Base-by-base conservation (phyloP, 2,113 vertebrate species). In the Eublepharis macularius region DNA sequence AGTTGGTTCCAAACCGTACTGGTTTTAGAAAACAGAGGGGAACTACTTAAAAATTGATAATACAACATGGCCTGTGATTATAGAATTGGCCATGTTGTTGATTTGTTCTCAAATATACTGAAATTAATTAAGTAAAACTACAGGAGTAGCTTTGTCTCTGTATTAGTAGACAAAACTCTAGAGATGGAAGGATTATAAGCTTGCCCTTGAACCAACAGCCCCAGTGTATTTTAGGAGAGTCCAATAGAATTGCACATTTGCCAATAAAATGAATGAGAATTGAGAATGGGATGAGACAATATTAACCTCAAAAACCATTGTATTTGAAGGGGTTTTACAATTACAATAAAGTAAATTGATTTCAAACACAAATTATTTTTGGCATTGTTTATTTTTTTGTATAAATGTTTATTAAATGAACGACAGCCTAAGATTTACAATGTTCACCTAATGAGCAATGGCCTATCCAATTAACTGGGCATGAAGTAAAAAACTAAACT, bases 341-440 rank as follows among this genome's bases (percentile, higher is more conserved):
- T 84, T 84, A 84, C 49, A 70, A 76, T 66, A 70, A 43, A 78
- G 36, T 54, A 85, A 85, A 85, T 85, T 85, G 75, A 85, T 78
- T 78, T 85, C 83, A 78, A 85, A 78, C 65, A 57, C 49, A 85
- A 85, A 78, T 78, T 6, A 51, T 78, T 85, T 69, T 43, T n/a
- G 47, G 65, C 36, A 70, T 78, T 84, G 76, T 57, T 84, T 84
- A 77, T 41, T 78, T 69, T n/a, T 70, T 85, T 54, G 19, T 78
- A 60, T 85, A 78, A 72, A 78, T 78, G 29, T 65, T 70, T 84
- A 69, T 84, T 57, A 51, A 63, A 69, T 68, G 39, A 75, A 24
- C 19, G 14, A 6, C 26, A 4, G 34, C 9, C 49, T 77, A 49
- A 60, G 34, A 85, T 78, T 70, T 85, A 49, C 36, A 78, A 65